phyloP scores from a whole-genome alignment of 2,113 vertebrate genomes.

The Paramormyrops kingsleyae region DNA sequence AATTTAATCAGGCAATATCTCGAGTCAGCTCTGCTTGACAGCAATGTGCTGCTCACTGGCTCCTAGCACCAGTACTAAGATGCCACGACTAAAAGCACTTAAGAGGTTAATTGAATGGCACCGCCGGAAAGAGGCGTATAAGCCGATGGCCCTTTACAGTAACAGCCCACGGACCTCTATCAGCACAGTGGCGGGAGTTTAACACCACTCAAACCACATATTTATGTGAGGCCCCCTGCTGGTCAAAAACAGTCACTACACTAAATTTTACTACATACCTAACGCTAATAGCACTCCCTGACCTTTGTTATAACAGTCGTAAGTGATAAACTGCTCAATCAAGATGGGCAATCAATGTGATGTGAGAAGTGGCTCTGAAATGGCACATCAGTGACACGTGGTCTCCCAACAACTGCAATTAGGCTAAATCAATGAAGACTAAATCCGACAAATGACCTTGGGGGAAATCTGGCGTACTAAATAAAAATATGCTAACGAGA shows the following conservation, averaged over 20 bases:
- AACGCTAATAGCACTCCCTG: background rate
- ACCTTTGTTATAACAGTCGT: slow-evolving; percentile 1
- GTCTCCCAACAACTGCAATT: slow-evolving; percentile 22
- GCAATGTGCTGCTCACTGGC: background rate
- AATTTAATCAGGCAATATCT: background rate
- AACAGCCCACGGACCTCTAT: background rate
- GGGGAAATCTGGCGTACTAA: slow-evolving; percentile 32
- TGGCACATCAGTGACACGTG: slow-evolving; percentile 31
- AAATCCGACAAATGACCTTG: slow-evolving; percentile 14
- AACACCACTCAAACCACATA: background rate
- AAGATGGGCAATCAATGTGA: background rate
- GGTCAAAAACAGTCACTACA: background rate
- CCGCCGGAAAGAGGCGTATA: background rate
- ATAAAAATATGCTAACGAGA: slow-evolving; percentile 36
- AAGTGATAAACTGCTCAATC: background rate
- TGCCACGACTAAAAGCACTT: background rate
- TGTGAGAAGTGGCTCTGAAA: slow-evolving; percentile 22
- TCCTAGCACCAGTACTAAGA: background rate
- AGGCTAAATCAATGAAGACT: slow-evolving; percentile 36
- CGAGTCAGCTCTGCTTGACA: background rate
- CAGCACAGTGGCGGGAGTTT: background rate
- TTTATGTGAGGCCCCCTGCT: background rate
- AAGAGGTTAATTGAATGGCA: background rate
- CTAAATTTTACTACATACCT: background rate
- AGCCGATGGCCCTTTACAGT: background rate